A percentile compares a stretch with the other conserved stretches of the same genome.
phyloP scores from a whole-genome alignment of 2,888 invertebrate genomes.

The Drosophila mulleri region DNA sequence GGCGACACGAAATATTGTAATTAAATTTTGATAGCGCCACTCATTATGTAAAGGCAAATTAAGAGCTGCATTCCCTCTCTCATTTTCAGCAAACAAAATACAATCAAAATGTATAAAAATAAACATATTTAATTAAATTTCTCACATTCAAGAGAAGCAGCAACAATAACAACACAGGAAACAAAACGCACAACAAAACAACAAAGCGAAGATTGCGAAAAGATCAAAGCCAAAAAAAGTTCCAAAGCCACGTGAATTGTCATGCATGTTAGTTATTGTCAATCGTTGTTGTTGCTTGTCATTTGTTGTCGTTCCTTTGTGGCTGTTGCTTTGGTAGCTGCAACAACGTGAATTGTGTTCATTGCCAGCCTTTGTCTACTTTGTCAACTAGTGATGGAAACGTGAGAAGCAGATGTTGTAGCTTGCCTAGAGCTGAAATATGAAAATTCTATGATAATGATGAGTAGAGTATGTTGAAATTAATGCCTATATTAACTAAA shows the following conservation, averaged over 20 bases:
- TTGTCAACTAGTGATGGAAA: slow-evolving; percentile 15
- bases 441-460: background rate
- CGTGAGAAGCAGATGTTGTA: slow-evolving; percentile 16
- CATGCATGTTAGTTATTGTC: slow-evolving; percentile 20
- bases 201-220: slow-evolving; percentile 47
- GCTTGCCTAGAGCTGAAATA: slow-evolving; percentile 3
- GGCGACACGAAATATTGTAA: slow-evolving; percentile 44
- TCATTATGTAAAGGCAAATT: slow-evolving; percentile 68
- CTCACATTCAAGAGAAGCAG: slow-evolving; percentile 38
- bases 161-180: slow-evolving; percentile 31
- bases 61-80: slow-evolving; percentile 28
- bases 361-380: slow-evolving; percentile 46
- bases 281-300: slow-evolving; percentile 2
- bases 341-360: slow-evolving; percentile 36
- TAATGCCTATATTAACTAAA: background rate
- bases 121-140: slow-evolving; percentile 49
- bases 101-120: background rate
- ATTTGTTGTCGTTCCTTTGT: slow-evolving; percentile 12
- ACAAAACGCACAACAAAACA: slow-evolving; percentile 37
- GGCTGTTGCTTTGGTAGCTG: slow-evolving; percentile 3
- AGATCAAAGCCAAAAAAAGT: slow-evolving; percentile 25
- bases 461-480: background rate
- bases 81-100: slow-evolving; percentile 1
- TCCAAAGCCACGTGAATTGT: slow-evolving; percentile 29
- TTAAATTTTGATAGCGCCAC: slow-evolving; percentile 55